Conservation (phyloP, 2,113 vertebrate genomes). For the Tenrec ecaudatus region DNA sequence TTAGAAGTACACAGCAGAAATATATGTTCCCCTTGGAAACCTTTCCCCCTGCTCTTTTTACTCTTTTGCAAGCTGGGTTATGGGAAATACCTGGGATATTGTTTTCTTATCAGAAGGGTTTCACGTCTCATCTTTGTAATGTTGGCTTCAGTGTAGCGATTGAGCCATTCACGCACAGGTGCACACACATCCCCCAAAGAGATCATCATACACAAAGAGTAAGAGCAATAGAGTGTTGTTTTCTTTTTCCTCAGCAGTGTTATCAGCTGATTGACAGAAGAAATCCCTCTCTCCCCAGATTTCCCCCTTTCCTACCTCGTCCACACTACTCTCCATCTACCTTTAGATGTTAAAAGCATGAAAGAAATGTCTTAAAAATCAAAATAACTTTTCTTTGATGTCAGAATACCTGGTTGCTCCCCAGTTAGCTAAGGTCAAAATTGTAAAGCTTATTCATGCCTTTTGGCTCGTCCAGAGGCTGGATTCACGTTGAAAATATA, state of each 20-base stretch:
- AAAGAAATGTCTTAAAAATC: constrained; percentile 31
- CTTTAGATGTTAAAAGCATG: constrained; percentile 42
- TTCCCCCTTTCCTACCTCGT: neutral
- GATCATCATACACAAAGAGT: neutral
- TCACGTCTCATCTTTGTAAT: constrained; percentile 32
- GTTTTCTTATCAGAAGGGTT: constrained; percentile 32
- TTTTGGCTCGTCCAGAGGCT: constrained; percentile 37
- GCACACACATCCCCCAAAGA: neutral
- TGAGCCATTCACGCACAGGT: neutral
- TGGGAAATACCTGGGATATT: constrained; percentile 45
- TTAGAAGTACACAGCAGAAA: constrained; percentile 74
- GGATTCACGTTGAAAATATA: constrained; percentile 48
- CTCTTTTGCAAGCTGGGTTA: constrained; percentile 54
- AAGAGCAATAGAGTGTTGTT: neutral
- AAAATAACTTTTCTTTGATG: constrained; percentile 50
- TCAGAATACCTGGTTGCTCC: constrained; percentile 13
- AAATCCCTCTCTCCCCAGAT: neutral
- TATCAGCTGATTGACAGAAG: neutral
- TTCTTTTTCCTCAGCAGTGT: constrained; percentile 1
- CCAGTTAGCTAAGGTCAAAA: constrained; percentile 63
- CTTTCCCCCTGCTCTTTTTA: constrained; percentile 40
- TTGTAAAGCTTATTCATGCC: constrained; percentile 50
- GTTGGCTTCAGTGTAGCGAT: neutral
- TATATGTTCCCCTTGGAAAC: constrained; percentile 70
- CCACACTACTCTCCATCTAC: neutral